These are phyloP conservation scores for Diadumene lineata DNA, from an alignment of 92 coral and sea anemone genomes.

Conservation along the genomic window DNA sequence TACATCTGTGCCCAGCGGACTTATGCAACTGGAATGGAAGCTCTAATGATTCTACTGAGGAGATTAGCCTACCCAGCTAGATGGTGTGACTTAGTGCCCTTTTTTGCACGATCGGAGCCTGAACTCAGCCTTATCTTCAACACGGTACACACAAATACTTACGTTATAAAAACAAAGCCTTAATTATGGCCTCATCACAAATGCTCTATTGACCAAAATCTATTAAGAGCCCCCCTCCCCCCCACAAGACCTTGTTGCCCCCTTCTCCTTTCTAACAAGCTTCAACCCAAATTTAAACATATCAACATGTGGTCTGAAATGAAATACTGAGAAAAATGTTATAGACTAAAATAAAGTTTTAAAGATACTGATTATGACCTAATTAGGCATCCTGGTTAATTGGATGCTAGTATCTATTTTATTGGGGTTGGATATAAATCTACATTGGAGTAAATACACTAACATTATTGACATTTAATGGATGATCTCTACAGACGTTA, in stretches of 20 bases:
- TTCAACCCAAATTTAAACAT: too few relatives aligned
- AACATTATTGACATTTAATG: conserved; percentile 17
- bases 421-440: background rate
- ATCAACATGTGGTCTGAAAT: too few relatives aligned
- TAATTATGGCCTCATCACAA: background rate
- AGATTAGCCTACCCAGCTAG: conserved; percentile 43
- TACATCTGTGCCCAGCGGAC: conserved; percentile 54
- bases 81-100: conserved; percentile 50
- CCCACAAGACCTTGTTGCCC: too few relatives aligned
- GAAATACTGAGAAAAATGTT: too few relatives aligned
- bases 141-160: conserved; percentile 28
- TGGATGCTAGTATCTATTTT: background rate
- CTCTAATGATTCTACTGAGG: conserved; percentile 44
- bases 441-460: background rate
- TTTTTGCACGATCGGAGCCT: conserved; percentile 41
- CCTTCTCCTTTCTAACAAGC: too few relatives aligned
- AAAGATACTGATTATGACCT: too few relatives aligned
- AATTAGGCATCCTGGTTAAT: background rate
- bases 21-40: conserved; percentile 48
- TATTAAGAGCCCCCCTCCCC: too few relatives aligned
- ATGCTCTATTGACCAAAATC: background rate
- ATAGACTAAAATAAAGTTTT: too few relatives aligned
- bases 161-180: background rate
- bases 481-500: conserved; percentile 45
- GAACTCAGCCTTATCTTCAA: conserved; percentile 59